phyloP scores from a whole-genome alignment of 2,797 vertebrate genomes.

The Morus bassanus region DNA sequence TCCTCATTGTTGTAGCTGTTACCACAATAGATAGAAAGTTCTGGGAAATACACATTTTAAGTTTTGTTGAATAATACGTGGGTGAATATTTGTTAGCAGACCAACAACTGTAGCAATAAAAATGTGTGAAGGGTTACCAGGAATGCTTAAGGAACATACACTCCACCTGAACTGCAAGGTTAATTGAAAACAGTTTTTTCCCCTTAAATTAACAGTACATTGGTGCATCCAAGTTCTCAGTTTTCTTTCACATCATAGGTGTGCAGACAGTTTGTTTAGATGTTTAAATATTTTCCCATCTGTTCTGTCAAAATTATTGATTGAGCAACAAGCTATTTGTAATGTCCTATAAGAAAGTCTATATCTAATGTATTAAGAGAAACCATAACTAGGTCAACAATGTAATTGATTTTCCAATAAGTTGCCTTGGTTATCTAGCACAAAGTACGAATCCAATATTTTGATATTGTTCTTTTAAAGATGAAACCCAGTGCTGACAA shows the following conservation, averaged over 20 bases:
- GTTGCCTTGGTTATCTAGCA: neutral
- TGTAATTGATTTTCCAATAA: neutral
- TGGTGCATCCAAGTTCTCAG: constrained; percentile 73
- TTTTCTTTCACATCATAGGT: constrained; percentile 80
- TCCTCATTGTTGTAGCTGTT: neutral
- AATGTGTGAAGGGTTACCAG: constrained; percentile 27
- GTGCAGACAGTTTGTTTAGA: constrained; percentile 77
- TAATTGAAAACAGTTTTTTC: constrained; percentile 48
- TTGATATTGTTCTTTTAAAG: neutral
- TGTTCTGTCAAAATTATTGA: constrained; percentile 76
- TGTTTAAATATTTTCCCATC: constrained; percentile 77
- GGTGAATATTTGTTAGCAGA: constrained; percentile 17
- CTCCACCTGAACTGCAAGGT: constrained; percentile 66
- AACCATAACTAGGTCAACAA: neutral
- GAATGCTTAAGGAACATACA: neutral
- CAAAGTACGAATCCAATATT: neutral
- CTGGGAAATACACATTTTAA: neutral
- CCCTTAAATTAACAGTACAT: constrained; percentile 63
- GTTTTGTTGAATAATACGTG: neutral
- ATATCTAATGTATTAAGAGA: neutral
- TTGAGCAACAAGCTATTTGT: constrained; percentile 57
- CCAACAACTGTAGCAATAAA: constrained; percentile 36
- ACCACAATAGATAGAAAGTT: neutral
- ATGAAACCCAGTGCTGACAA: neutral
- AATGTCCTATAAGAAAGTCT: constrained; percentile 11